These are phyloP conservation scores for Ammospiza maritima DNA, from an alignment of 2,797 vertebrate genomes.

Conservation along the genomic window DNA sequence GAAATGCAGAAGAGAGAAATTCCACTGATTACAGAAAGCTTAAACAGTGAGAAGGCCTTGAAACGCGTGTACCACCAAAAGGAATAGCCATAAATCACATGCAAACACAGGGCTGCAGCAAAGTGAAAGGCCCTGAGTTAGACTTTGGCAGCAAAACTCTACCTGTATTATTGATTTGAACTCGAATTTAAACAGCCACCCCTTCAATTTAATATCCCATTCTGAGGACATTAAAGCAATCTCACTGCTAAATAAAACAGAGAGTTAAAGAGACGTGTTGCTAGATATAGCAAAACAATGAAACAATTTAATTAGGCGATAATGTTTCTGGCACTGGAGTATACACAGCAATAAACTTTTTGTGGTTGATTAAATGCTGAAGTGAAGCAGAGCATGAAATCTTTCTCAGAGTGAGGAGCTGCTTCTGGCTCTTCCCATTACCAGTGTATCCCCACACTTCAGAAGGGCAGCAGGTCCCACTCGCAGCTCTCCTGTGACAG, in stretches of 20 bases:
- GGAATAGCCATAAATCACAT: constrained; percentile 81
- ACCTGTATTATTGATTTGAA: constrained; percentile 76
- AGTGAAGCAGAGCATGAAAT: constrained; percentile 60
- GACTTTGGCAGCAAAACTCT: constrained; percentile 51
- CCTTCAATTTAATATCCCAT: constrained; percentile 69
- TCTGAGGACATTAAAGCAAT: constrained; percentile 64
- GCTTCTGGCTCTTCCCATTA: background rate
- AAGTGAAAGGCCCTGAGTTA: constrained; percentile 43
- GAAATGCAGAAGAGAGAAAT: constrained; percentile 81
- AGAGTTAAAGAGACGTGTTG: constrained; percentile 70
- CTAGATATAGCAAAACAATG: constrained; percentile 73
- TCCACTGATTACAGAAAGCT: constrained; percentile 79
- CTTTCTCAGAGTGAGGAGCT: constrained; percentile 23
- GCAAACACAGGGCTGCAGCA: background rate
- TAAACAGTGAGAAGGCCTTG: constrained; percentile 82
- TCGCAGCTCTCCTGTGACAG: background rate
- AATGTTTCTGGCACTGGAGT: constrained; percentile 51
- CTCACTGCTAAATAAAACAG: constrained; percentile 71
- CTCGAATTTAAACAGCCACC: constrained; percentile 58
- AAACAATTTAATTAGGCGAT: constrained; percentile 77
- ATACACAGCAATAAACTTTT: constrained; percentile 63
- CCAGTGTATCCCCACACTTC: background rate
- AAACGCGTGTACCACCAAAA: constrained; percentile 77
- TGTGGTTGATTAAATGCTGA: constrained; percentile 69
- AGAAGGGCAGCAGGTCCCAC: background rate